Conservation (phyloP, 1,140 invertebrate species). For the Bombus confusus region DNA sequence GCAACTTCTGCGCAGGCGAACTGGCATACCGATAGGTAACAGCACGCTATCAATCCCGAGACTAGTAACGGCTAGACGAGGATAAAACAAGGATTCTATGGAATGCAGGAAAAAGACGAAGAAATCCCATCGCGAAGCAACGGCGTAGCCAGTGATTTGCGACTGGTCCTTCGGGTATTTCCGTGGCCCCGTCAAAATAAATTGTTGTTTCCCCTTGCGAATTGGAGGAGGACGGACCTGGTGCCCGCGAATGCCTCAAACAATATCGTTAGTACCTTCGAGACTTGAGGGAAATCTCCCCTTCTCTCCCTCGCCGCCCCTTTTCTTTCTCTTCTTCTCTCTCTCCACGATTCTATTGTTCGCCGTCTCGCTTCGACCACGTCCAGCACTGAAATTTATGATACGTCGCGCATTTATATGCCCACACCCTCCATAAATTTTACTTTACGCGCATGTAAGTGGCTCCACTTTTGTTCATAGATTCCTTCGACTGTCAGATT, state of each 20-base stretch:
- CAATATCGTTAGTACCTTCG: constrained; percentile 74
- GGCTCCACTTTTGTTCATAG: constrained; percentile 80
- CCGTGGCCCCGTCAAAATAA: constrained; percentile 50
- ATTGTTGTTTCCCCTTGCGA: constrained; percentile 54
- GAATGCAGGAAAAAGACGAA: background rate
- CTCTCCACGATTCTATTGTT: background rate
- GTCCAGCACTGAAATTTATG: constrained; percentile 72
- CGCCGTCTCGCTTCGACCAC: background rate
- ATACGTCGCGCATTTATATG: constrained; percentile 77
- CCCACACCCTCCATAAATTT: constrained; percentile 74
- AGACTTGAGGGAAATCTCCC: constrained; percentile 50
- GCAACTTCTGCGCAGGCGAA: too few species aligned
- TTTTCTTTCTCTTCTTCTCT: background rate
- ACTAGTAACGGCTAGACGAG: background rate
- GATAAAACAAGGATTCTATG: background rate
- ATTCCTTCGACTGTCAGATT: constrained; percentile 77
- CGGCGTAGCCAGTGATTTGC: constrained; percentile 48
- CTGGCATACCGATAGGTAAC: too few species aligned
- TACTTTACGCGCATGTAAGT: constrained; percentile 77
- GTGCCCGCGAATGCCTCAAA: constrained; percentile 68
- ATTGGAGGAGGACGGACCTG: constrained; percentile 40
- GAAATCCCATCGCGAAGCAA: constrained; percentile 32
- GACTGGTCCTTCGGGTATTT: constrained; percentile 34
- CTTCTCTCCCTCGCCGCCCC: background rate
- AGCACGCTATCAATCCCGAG: too few species aligned